Conservation (phyloP, 1,140 invertebrate genomes). For the Maniola jurtina region DNA sequence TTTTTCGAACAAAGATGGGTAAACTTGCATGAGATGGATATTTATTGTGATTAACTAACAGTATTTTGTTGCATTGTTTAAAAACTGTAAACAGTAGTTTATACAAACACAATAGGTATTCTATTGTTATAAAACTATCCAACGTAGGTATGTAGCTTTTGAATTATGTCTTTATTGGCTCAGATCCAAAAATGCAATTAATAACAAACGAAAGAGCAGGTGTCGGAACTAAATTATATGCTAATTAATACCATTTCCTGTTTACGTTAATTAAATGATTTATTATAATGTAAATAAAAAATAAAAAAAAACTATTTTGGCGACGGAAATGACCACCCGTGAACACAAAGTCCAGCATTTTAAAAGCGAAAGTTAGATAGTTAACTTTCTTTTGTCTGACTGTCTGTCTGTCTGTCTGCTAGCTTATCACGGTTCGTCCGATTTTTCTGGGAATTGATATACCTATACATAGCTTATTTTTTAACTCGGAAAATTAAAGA, state of each 20-base stretch:
- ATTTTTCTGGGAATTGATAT: too few species aligned
- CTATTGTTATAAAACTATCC: not conserved
- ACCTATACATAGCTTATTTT: too few species aligned
- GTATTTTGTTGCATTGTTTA: not conserved
- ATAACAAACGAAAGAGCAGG: conserved; percentile 20
- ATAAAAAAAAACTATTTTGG: not conserved
- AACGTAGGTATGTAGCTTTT: conserved; percentile 12
- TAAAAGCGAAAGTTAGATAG: too few species aligned
- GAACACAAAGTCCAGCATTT: too few species aligned
- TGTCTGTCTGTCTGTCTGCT: too few species aligned
- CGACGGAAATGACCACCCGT: not conserved
- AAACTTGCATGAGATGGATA: not conserved
- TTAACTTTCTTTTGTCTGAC: too few species aligned
- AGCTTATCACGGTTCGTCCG: too few species aligned
- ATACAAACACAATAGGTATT: too few species aligned
- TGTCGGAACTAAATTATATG: conserved; percentile 23
- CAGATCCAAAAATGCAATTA: conserved; percentile 20
- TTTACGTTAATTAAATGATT: conserved; percentile 7
- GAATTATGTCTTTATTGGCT: conserved; percentile 28
- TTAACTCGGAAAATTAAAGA: too few species aligned
- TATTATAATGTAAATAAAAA: not conserved
- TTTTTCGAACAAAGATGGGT: too few species aligned
- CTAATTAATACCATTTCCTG: conserved; percentile 10
- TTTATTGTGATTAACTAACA: not conserved
- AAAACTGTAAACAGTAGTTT: not conserved